Conservation (phyloP, 2,888 invertebrate genomes). For the Pollenia amentaria region DNA sequence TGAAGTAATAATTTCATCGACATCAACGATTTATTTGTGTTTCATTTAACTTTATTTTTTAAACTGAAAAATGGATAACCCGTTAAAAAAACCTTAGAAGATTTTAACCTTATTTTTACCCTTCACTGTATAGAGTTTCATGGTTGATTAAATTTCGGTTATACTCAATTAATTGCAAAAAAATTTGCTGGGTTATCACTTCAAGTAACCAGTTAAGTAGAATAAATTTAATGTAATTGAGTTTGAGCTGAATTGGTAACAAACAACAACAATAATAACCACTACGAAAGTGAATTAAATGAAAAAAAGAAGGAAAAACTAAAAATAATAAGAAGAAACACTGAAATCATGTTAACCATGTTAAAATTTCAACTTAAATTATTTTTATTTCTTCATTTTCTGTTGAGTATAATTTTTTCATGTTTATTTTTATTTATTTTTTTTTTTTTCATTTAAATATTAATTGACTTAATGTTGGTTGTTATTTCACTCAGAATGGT, state of each 20-base stretch:
- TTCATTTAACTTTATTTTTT: no score
- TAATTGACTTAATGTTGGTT: slow-evolving; percentile 48
- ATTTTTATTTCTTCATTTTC: not conserved
- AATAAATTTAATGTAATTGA: slow-evolving; percentile 31
- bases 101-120: no score
- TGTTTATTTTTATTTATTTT: slow-evolving; percentile 7
- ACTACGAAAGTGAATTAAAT: slow-evolving; percentile 5
- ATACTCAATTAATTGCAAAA: not conserved
- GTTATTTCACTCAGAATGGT: not conserved
- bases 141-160: no score
- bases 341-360: slow-evolving; percentile 38
- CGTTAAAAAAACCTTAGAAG: no score
- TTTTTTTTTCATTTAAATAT: slow-evolving; percentile 41
- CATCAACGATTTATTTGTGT: no score
- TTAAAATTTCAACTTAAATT: slow-evolving; percentile 6
- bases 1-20: no score
- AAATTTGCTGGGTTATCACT: slow-evolving; percentile 30
- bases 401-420: not conserved
- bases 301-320: slow-evolving; percentile 1
- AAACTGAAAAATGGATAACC: no score
- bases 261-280: not conserved
- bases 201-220: not conserved
- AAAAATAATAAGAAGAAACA: not conserved
- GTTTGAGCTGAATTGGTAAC: not conserved
- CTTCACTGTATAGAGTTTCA: no score